Evolutionary conservation across 2,797 vertebrate species (phyloP).

Genomic region (Ambastaia sidthimunki): DNA sequence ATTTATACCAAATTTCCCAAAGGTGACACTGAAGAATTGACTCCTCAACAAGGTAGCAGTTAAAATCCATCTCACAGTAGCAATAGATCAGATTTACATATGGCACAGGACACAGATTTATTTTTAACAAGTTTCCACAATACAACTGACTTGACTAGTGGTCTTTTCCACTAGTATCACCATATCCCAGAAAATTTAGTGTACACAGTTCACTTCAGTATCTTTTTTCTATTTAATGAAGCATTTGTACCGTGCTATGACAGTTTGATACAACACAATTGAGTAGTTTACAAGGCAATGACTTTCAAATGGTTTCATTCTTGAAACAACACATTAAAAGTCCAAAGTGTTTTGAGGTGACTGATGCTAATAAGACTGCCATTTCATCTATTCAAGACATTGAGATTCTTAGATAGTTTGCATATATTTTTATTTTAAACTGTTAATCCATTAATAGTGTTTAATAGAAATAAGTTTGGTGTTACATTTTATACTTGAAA

Average conservation of each 20-base stretch:
- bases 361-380: conserved; percentile 73
- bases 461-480: conserved; percentile 59
- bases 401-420: conserved; percentile 65
- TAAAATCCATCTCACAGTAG: conserved; percentile 95
- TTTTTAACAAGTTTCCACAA: conserved; percentile 89
- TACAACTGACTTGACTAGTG: conserved; percentile 92
- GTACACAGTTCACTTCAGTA: conserved; percentile 77
- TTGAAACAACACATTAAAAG: conserved; percentile 80
- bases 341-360: conserved; percentile 63
- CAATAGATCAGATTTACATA: conserved; percentile 93
- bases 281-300: conserved; percentile 86
- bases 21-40: conserved; percentile 88
- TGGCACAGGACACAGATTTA: conserved; percentile 93
- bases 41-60: conserved; percentile 81
- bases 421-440: conserved; percentile 55
- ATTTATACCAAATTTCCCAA: conserved; percentile 90
- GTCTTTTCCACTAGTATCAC: conserved; percentile 92
- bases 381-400: conserved; percentile 76
- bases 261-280: conserved; percentile 86
- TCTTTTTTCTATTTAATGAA: conserved; percentile 78
- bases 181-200: conserved; percentile 84
- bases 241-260: conserved; percentile 85
- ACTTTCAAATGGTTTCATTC: conserved; percentile 75
- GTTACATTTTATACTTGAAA: conserved; percentile 61
- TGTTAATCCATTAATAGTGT: conserved; percentile 61